Evolutionary conservation across 2,113 vertebrate species (phyloP), one percentile per base, ranked within the genome.

Genomic region (Silurus glanis): DNA sequence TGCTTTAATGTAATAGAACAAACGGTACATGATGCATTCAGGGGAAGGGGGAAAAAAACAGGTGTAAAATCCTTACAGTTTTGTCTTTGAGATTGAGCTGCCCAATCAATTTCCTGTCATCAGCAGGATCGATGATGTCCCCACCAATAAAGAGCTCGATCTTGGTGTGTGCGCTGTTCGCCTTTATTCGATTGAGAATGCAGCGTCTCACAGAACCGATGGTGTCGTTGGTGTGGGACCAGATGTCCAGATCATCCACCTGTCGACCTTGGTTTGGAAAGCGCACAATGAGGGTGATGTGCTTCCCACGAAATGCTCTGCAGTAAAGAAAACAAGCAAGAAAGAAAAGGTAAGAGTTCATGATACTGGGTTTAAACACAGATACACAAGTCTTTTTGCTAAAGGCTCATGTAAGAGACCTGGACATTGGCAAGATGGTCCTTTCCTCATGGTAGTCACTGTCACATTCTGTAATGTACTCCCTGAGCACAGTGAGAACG

Each of bases 401-500:
- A 47, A 51, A 14, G 9, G 83, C 37, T 14, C 16, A 13, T 47
- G 59, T 59, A 7, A 62, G 23, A 61, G 95, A 99, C 98, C 98
- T 98, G 84, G 98, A 99, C 98, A 99, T 99, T 12, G 98, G 98
- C 81, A 99, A 94, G 94, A 99, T 99, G 87, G 98, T 98, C 92
- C 98, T 96, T 88, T 99, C 98, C 90, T 99, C 98, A 0, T 99
- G 98, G 94, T 99, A 99, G 93, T 99, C 98, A 58, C 98, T 99
- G 95, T 99, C 98, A 93, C 98, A 99, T 94, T 99, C 98, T 75
- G 98, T 99, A 91, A 99, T 98, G 90, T 99, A 99, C 89, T 99
- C 98, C 71, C 97, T 97, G 89, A 99, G 93, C 86, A 99, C 98
- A 90, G 97, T 99, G 92, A 99, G 93, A 85, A 99, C 98, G 88